Conservation (phyloP, 37 sponge, comb jelly and placozoan genomes). For the Chondrilla cf. caribensis region DNA sequence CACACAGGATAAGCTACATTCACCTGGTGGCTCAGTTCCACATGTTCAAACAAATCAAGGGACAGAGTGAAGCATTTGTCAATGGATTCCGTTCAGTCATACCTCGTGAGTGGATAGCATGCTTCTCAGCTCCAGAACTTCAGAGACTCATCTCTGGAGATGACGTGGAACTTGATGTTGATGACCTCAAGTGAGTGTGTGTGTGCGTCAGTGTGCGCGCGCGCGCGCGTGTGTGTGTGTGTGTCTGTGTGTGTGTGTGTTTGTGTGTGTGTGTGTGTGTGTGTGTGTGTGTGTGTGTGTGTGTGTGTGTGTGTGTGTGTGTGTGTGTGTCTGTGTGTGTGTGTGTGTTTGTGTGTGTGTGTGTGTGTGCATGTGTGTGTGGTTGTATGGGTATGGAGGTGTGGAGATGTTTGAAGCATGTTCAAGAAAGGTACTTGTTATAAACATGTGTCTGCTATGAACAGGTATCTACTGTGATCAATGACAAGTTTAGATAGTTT, state of each 20-base stretch:
- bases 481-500: no score
- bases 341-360: background rate
- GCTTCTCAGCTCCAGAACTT: slow-evolving; percentile 86
- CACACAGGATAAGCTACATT: slow-evolving; percentile 87
- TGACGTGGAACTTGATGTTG: slow-evolving; percentile 72
- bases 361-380: slow-evolving; percentile 1
- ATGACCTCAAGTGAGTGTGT: slow-evolving; percentile 70
- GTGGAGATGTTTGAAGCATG: no score
- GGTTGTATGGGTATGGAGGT: no score
- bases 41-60: slow-evolving; percentile 84
- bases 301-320: no score
- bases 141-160: slow-evolving; percentile 94
- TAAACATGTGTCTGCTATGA: background rate
- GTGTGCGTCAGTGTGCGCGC: no score
- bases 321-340: no score
- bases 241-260: no score
- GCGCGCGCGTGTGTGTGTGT: background rate
- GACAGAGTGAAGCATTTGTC: slow-evolving; percentile 80
- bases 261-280: background rate
- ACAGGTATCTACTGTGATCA: no score
- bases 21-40: slow-evolving; percentile 87
- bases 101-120: slow-evolving; percentile 61
- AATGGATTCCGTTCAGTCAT: slow-evolving; percentile 88
- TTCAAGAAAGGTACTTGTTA: no score
- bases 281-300: no score